phyloP scores from a whole-genome alignment of 2,797 vertebrate genomes.

The Chrysolophus pictus region DNA sequence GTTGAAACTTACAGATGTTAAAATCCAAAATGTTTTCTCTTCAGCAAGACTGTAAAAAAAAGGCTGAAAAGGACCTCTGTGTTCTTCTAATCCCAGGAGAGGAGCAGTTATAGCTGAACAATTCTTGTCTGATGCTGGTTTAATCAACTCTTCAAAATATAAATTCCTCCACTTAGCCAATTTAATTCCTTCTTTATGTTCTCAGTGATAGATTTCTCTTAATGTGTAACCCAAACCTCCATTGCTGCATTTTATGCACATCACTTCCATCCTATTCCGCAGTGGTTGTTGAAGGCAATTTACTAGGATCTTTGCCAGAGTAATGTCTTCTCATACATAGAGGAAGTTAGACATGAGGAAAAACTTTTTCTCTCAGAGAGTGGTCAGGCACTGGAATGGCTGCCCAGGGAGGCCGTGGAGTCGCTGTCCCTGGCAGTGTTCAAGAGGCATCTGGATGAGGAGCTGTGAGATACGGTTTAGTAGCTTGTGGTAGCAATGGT shows the following conservation, averaged over 20 bases:
- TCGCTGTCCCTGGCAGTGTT: no score
- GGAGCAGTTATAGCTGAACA: neutral
- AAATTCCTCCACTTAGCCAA: neutral
- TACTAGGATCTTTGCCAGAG: neutral
- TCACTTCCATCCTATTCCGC: neutral
- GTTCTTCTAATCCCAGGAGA: neutral
- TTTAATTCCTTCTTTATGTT: neutral
- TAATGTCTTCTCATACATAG: neutral
- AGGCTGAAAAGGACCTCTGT: neutral
- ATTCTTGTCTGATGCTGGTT: neutral
- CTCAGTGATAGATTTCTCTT: neutral
- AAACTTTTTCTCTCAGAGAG: no score
- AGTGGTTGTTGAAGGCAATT: neutral
- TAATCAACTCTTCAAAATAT: neutral
- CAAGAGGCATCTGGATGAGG: no score
- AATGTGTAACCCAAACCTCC: neutral
- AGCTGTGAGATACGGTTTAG: no score
- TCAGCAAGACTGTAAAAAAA: neutral
- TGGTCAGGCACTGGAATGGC: no score
- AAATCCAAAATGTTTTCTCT: slow-evolving; percentile 3
- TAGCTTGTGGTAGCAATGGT: no score
- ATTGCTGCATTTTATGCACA: neutral
- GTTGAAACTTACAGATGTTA: neutral
- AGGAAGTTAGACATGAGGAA: no score
- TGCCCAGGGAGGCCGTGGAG: no score